phyloP scores from a whole-genome alignment of 2,797 vertebrate species.

The Sibirionetta formosa region DNA sequence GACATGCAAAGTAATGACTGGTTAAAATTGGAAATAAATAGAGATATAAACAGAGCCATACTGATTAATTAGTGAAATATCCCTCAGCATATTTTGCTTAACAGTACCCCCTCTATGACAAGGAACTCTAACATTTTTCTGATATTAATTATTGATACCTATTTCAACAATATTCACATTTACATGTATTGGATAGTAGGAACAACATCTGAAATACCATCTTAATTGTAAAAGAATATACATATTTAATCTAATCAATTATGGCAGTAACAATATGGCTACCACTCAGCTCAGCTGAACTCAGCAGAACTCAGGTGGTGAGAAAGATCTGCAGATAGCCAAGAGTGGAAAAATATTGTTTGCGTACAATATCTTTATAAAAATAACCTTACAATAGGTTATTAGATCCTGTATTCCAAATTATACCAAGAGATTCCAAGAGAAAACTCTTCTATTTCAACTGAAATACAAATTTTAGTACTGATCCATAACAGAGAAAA shows the following conservation, averaged over 20 bases:
- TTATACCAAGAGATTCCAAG: neutral
- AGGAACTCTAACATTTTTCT: neutral
- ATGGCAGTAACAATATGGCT: neutral
- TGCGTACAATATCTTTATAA: neutral
- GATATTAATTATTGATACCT: neutral
- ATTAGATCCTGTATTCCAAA: neutral
- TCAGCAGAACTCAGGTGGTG: neutral
- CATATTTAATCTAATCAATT: neutral
- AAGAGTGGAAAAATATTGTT: neutral
- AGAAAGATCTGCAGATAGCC: neutral
- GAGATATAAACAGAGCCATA: neutral
- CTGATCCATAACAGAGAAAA: neutral
- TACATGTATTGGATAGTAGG: neutral
- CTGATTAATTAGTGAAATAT: neutral
- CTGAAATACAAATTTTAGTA: neutral
- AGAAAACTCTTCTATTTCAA: neutral
- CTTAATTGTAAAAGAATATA: neutral
- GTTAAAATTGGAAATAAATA: neutral
- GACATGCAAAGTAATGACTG: neutral
- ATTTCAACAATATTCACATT: neutral
- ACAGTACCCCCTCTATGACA: accelerated
- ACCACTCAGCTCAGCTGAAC: neutral
- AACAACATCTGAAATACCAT: neutral
- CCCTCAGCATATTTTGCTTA: neutral
- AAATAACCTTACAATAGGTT: neutral